Conservation (phyloP, 1,140 invertebrate species). For the Mesaphorura yosii region DNA sequence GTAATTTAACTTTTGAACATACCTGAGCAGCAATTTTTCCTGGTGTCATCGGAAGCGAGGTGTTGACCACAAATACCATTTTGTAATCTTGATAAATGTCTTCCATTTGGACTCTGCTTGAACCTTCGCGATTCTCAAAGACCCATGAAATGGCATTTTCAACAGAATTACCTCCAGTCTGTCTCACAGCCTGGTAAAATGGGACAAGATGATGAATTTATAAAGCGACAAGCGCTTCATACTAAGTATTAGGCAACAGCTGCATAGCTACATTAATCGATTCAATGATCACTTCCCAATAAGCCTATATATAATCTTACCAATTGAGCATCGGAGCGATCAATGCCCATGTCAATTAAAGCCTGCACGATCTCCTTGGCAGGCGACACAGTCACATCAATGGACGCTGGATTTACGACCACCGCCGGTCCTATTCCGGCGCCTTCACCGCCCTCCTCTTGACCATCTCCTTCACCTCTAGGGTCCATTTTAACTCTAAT, state of each 20-base stretch:
- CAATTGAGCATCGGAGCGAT: slow-evolving; percentile 23
- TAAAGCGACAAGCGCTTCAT: too few relatives aligned
- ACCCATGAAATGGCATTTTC: slow-evolving; percentile 29
- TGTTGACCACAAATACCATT: slow-evolving; percentile 30
- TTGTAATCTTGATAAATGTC: slow-evolving; percentile 27
- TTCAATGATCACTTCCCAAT: too few relatives aligned
- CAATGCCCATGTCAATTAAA: slow-evolving; percentile 27
- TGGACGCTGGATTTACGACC: background rate
- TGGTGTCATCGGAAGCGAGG: slow-evolving; percentile 25
- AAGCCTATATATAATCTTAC: slow-evolving; percentile 22
- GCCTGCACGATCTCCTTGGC: slow-evolving; percentile 22
- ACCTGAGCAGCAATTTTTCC: slow-evolving; percentile 32
- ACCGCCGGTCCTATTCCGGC: slow-evolving; percentile 1
- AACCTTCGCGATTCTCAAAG: slow-evolving; percentile 25
- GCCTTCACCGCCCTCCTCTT: slow-evolving; percentile 6
- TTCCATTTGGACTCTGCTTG: slow-evolving; percentile 1
- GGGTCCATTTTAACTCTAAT: background rate
- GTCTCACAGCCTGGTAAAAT: slow-evolving; percentile 23
- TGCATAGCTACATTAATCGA: background rate
- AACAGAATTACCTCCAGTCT: slow-evolving; percentile 27
- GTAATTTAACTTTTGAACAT: background rate
- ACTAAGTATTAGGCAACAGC: background rate
- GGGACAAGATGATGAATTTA: slow-evolving; percentile 1
- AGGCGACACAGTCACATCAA: slow-evolving; percentile 18
- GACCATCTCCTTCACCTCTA: slow-evolving; percentile 24